Evolutionary conservation across 2,888 invertebrate genomes (phyloP).

Genomic region (Rotaria socialis): DNA sequence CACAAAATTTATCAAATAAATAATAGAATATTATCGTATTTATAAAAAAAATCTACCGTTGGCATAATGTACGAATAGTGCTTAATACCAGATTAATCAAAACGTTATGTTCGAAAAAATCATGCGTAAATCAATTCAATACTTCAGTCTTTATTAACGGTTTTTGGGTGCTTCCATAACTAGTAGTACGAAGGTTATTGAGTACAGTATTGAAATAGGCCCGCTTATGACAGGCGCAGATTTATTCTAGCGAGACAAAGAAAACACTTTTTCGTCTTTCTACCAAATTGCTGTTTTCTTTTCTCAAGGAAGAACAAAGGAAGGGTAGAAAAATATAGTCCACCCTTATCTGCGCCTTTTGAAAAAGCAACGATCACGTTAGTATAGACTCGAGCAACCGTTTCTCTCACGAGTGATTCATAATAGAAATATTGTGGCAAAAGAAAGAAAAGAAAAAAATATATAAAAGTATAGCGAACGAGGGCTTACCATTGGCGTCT

Average conservation of each 20-base stretch:
- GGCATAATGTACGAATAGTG: no score
- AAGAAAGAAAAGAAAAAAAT: not conserved
- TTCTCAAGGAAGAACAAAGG: not conserved
- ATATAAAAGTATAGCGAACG: not conserved
- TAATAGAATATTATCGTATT: no score
- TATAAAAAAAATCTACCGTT: no score
- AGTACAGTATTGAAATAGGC: not conserved
- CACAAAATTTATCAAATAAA: no score
- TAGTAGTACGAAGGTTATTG: not conserved
- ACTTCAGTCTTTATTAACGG: no score
- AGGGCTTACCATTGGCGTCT: not conserved
- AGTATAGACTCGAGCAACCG: not conserved
- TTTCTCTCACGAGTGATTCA: not conserved
- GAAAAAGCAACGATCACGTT: not conserved
- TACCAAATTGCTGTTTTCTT: not conserved
- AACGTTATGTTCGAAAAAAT: no score
- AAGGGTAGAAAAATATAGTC: not conserved
- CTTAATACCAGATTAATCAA: no score
- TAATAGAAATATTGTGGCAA: not conserved
- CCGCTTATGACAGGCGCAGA: not conserved
- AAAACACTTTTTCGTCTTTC: not conserved
- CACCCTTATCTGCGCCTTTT: no score
- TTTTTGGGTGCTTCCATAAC: no score
- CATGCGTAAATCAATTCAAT: no score
- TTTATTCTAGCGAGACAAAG: not conserved